phyloP scores from a whole-genome alignment of 2,113 vertebrate species.

The Mesitornis unicolor region DNA sequence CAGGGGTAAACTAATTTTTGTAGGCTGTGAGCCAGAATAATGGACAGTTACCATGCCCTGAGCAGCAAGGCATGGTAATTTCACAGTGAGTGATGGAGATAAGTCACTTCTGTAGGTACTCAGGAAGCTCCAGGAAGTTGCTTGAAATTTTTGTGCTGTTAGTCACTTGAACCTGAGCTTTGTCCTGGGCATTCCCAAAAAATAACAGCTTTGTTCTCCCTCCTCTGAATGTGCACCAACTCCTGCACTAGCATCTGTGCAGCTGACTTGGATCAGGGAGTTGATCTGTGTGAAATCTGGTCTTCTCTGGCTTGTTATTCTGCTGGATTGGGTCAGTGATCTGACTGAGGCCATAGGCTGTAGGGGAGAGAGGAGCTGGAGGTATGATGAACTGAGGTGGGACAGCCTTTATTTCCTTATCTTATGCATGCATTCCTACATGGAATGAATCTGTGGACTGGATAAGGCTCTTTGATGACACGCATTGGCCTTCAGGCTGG shows the following conservation, averaged over 20 bases:
- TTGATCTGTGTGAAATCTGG: neutral
- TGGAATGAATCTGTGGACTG: neutral
- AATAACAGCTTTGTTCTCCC: neutral
- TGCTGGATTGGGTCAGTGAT: neutral
- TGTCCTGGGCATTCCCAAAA: neutral
- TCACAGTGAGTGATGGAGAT: rapidly evolving
- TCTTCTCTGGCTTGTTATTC: neutral
- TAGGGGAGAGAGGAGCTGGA: neutral
- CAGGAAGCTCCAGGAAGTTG: neutral
- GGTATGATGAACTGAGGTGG: neutral
- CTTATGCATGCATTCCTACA: neutral
- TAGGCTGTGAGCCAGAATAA: neutral
- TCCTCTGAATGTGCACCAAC: neutral
- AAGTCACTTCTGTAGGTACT: neutral
- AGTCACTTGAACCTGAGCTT: neutral
- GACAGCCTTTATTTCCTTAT: neutral
- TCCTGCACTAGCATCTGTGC: neutral
- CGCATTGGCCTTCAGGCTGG: neutral
- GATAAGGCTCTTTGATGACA: neutral
- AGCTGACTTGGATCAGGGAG: neutral
- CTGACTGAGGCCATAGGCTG: neutral
- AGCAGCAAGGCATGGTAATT: neutral
- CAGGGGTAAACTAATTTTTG: neutral
- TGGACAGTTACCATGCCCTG: neutral
- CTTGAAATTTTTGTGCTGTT: neutral